These are phyloP conservation scores for Burhinus oedicnemus DNA, from an alignment of 2,113 vertebrate genomes.

Conservation along the genomic window DNA sequence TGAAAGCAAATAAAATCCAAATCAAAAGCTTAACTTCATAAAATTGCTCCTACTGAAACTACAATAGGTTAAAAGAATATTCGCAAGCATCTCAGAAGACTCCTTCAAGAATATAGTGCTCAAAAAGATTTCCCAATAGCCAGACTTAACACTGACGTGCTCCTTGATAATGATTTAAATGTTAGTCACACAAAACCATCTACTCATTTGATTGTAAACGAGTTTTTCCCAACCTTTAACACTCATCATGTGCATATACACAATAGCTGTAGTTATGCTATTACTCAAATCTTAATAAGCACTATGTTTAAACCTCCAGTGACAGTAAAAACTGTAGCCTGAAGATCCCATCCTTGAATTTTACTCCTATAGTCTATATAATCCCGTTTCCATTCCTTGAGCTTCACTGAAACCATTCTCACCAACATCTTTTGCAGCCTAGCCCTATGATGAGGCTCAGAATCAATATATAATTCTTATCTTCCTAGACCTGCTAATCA, in stretches of 20 bases:
- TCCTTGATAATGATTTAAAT: slow-evolving; percentile 2
- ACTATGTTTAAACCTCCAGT: neutral
- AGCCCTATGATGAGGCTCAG: neutral
- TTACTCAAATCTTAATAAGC: slow-evolving; percentile 45
- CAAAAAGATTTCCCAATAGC: neutral
- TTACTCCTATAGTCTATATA: neutral
- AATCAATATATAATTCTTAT: neutral
- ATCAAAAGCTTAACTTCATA: neutral
- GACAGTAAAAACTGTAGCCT: slow-evolving; percentile 19
- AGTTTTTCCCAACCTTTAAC: slow-evolving; percentile 43
- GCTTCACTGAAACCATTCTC: neutral
- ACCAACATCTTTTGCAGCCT: neutral
- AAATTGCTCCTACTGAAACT: neutral
- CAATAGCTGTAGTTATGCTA: neutral
- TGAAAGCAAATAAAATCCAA: neutral
- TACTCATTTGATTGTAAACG: slow-evolving; percentile 14
- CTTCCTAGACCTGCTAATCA: neutral
- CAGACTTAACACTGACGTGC: neutral
- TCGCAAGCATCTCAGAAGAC: neutral
- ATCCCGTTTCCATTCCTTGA: neutral
- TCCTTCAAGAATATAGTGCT: neutral
- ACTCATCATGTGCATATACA: neutral
- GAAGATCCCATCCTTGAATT: neutral
- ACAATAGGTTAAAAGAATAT: neutral
- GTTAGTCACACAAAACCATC: slow-evolving; percentile 40